A percentile compares a stretch with the other conserved stretches of the same genome.
phyloP scores from a whole-genome alignment of 2,113 vertebrate genomes.

The Aegotheles bennettii region DNA sequence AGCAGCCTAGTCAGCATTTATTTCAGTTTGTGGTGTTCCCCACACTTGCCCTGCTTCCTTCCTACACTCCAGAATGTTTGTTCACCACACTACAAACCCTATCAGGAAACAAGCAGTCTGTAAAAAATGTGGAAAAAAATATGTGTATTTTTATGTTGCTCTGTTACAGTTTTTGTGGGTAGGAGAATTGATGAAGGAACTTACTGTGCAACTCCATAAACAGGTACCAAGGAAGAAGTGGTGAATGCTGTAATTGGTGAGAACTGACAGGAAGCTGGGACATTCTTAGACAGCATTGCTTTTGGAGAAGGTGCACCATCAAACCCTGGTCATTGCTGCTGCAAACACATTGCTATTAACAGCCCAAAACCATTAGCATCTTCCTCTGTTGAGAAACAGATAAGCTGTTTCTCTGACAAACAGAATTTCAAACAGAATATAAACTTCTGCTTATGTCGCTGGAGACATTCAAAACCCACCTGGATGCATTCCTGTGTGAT shows the following conservation, averaged over 20 bases:
- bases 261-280: background rate
- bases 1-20: background rate
- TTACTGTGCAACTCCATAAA: background rate
- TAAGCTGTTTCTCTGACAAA: background rate
- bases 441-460: background rate
- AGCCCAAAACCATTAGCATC: background rate
- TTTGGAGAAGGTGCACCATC: background rate
- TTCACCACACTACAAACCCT: background rate
- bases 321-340: background rate
- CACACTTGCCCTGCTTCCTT: background rate
- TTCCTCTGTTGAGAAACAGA: background rate
- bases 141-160: background rate
- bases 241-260: background rate
- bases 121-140: background rate
- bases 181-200: background rate
- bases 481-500: too few species aligned
- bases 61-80: background rate
- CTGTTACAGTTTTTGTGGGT: background rate
- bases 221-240: background rate
- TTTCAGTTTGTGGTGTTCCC: background rate
- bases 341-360: background rate
- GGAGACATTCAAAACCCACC: too few species aligned
- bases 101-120: background rate
- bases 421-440: background rate
- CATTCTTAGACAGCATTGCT: accelerated